Conservation (phyloP, 2,797 vertebrate species). For the Dendrocincla tyrannina region DNA sequence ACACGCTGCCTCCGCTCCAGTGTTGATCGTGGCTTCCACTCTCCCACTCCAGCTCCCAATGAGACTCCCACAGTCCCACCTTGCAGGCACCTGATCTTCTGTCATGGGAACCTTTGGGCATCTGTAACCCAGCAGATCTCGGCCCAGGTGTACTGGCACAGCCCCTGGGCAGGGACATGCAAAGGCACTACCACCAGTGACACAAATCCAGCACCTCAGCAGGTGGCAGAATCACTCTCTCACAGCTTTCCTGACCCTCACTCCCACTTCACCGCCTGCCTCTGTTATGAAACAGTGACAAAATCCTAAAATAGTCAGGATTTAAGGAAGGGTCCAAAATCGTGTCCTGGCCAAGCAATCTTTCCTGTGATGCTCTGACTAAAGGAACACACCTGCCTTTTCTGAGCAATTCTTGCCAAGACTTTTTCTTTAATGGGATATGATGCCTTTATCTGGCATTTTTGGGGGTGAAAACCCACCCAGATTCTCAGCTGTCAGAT, state of each 20-base stretch:
- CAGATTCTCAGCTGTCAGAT: conserved; percentile 63
- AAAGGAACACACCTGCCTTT: neutral
- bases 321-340: neutral
- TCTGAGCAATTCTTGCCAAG: neutral
- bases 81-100: neutral
- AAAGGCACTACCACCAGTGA: neutral
- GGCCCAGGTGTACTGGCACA: neutral
- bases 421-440: neutral
- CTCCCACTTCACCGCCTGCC: conserved; percentile 1
- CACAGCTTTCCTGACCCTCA: neutral
- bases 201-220: neutral
- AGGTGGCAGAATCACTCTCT: neutral
- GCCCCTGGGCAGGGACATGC: neutral
- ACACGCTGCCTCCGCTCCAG: neutral
- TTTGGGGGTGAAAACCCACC: neutral
- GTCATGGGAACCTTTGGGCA: fast-evolving
- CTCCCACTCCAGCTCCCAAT: neutral
- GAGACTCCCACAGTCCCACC: neutral
- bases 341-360: neutral
- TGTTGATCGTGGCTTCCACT: neutral
- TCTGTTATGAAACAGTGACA: neutral
- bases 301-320: neutral
- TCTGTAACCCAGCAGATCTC: neutral
- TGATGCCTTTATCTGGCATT: neutral
- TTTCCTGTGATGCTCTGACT: neutral